Conservation (phyloP, 1,140 invertebrate genomes). For the Bombus difficillimus region DNA sequence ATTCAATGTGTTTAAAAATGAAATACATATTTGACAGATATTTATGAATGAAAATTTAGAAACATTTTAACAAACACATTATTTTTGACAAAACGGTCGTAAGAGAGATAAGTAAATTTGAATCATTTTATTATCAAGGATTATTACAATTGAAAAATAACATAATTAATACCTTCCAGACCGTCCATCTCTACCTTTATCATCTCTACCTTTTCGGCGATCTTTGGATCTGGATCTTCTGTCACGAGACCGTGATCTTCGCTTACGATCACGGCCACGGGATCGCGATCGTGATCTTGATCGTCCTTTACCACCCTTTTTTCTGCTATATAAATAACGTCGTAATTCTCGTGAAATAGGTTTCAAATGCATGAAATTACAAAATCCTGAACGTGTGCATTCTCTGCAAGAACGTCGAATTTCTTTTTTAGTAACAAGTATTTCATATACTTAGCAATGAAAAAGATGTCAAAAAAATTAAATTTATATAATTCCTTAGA, state of each 20-base stretch:
- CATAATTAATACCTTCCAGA: conserved; percentile 80
- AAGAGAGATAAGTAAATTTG: conserved; percentile 21
- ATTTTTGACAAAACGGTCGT: conserved; percentile 7
- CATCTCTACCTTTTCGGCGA: conserved; percentile 73
- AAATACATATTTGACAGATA: conserved; percentile 1
- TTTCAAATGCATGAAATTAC: conserved; percentile 99
- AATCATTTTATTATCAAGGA: conserved; percentile 38
- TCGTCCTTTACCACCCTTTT: conserved; percentile 80
- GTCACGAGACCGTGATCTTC: conserved; percentile 81
- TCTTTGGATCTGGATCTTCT: conserved; percentile 78
- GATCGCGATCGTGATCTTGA: conserved; percentile 78
- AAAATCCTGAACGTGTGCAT: conserved; percentile 98
- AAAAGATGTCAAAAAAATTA: not conserved
- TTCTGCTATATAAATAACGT: conserved; percentile 84
- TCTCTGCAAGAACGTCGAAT: conserved; percentile 84
- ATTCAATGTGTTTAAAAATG: not conserved
- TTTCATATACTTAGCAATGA: no score
- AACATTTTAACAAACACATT: not conserved
- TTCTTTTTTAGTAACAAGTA: not conserved
- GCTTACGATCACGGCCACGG: conserved; percentile 75
- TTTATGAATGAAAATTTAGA: conserved; percentile 24
- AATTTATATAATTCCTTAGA: not conserved
- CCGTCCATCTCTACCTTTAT: conserved; percentile 80
- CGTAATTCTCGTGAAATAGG: conserved; percentile 96
- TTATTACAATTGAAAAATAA: conserved; percentile 39